These are phyloP conservation scores for Clivina fossor DNA, from an alignment of 2,888 invertebrate species.

Conservation along the genomic window DNA sequence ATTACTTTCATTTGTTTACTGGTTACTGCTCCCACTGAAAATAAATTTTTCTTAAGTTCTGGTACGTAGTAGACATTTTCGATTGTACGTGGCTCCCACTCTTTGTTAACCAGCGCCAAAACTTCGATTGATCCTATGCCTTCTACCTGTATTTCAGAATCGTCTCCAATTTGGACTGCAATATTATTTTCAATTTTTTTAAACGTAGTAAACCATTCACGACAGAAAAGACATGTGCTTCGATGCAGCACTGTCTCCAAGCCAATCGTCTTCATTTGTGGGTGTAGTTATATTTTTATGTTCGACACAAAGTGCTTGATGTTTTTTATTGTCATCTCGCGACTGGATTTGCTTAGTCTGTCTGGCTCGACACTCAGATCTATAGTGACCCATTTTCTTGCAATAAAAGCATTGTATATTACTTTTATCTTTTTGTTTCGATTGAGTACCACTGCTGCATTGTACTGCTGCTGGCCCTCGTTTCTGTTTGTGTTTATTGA, in stretches of 20 bases:
- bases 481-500: conserved; percentile 1
- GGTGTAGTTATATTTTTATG: conserved; percentile 5
- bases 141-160: conserved; percentile 38
- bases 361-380: conserved; percentile 7
- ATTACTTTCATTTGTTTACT: conserved; percentile 41
- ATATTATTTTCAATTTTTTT: background rate
- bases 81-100: conserved; percentile 40
- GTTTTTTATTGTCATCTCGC: background rate
- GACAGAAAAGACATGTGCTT: conserved; percentile 4
- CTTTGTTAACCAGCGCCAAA: conserved; percentile 37
- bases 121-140: conserved; percentile 41
- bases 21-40: conserved; percentile 45
- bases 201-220: background rate
- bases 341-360: conserved; percentile 3
- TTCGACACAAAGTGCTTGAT: conserved; percentile 7
- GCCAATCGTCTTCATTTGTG: conserved; percentile 4
- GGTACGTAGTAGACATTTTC: conserved; percentile 45
- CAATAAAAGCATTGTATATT: conserved; percentile 8
- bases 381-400: conserved; percentile 7
- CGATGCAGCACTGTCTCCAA: conserved; percentile 9
- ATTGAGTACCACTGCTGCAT: background rate
- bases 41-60: conserved; percentile 45
- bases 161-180: conserved; percentile 38
- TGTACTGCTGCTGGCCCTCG: background rate
- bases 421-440: background rate